Conservation (phyloP, 1,140 invertebrate genomes). For the Ostrea edulis region DNA sequence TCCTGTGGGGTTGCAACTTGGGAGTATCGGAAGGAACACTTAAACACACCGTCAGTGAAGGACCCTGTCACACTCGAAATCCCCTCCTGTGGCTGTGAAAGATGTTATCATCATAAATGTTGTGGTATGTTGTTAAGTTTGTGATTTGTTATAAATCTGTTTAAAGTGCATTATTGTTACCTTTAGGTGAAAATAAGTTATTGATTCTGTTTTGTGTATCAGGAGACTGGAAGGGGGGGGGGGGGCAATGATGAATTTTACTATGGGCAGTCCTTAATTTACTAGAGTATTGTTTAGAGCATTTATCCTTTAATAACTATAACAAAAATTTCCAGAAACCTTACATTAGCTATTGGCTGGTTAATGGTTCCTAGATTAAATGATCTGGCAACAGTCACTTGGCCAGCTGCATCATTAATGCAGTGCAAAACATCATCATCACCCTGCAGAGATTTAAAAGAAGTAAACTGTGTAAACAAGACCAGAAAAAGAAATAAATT, state of each 20-base stretch:
- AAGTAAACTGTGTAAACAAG: neutral
- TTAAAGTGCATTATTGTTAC: neutral
- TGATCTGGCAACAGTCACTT: conserved; percentile 78
- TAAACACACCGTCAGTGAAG: conserved; percentile 52
- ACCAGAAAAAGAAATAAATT: neutral
- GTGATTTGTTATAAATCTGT: neutral
- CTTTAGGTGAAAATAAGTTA: neutral
- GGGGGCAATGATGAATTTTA: too few species aligned
- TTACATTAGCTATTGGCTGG: conserved; percentile 78
- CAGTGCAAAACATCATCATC: conserved; percentile 92
- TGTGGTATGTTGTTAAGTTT: neutral
- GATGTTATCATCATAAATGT: neutral
- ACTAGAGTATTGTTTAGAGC: too few species aligned
- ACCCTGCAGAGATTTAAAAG: conserved; percentile 81
- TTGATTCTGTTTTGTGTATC: neutral
- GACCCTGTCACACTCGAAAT: conserved; percentile 80
- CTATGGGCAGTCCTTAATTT: too few species aligned
- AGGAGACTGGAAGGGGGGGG: too few species aligned
- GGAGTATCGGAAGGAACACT: conserved; percentile 56
- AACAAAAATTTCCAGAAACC: conserved; percentile 54
- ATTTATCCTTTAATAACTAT: too few species aligned
- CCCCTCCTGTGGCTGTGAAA: conserved; percentile 64
- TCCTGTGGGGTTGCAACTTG: neutral
- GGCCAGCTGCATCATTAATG: conserved; percentile 80
- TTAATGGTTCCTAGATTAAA: conserved; percentile 80